Base-by-base conservation (phyloP, 2,113 vertebrate genomes). In the Bubo scandiacus region DNA sequence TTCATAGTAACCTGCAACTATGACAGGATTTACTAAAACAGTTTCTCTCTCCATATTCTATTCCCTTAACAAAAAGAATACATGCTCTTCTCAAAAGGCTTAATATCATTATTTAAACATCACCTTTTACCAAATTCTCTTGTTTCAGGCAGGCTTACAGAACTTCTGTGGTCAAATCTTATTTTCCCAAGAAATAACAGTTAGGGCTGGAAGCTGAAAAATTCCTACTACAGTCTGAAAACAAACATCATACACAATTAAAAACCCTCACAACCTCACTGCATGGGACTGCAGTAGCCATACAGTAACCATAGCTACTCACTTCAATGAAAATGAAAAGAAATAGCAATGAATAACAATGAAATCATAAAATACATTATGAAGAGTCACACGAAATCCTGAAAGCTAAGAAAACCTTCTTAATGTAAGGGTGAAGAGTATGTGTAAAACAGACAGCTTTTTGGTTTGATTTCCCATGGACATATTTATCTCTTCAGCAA, bases 261-360 rank as follows among this genome's bases (percentile, higher is more conserved):
- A 81, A 77, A 26, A 9, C 40, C 40, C 62, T 74, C 40, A 21
- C 18, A 47, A n/a, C 20, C 57, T 68, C 79, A 3, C 77, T 66
- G 72, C 72, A 59, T 19, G 67, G 67, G 91, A 20, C 72, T 88
- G 91, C 83, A 54, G 68, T 6, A 63, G 65, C 65, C 73, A 57
- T 29, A 72, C 55, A 72, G 91, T 92, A 91, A 91, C 73, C 86
- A 88, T 40, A 96, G 93, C 77, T 91, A 94, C 81, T 81, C 70
- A 23, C 36, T 91, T 80, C 70, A 89, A 71, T 63, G 70, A 49
- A 92, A 96, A 90, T 59, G 47, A 84, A 81, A 85, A 97, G 79
- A 73, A 92, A 78, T 25, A 72, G 7, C 82, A 86, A 54, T 15
- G 54, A 95, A 32, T 66, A 84, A 86, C 59, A 89, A 71, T 22